A percentile compares a stretch with the other conserved stretches of the same genome.
phyloP scores from a whole-genome alignment of 2,888 invertebrate genomes.

The Mythimna impura region DNA sequence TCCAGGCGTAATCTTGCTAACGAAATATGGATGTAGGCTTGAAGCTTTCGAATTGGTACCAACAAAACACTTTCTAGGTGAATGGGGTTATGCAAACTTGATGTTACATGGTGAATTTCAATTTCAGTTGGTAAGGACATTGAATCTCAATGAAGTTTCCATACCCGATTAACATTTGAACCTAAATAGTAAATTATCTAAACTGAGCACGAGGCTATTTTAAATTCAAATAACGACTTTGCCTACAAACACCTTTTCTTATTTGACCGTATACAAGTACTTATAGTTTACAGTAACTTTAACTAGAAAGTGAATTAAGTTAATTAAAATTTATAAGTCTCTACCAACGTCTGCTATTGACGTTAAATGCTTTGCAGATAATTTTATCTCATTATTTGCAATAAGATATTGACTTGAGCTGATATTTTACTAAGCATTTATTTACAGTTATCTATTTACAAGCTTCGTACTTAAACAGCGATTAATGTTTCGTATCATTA shows the following conservation, averaged over 20 bases:
- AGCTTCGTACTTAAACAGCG: neutral
- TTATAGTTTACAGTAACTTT: conserved; percentile 35
- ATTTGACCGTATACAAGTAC: conserved; percentile 40
- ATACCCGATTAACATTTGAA: conserved; percentile 66
- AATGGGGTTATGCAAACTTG: conserved; percentile 85
- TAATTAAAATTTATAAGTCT: conserved; percentile 57
- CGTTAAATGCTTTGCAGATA: conserved; percentile 35
- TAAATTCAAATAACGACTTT: conserved; percentile 59
- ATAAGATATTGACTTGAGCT: neutral
- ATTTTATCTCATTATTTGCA: conserved; percentile 33
- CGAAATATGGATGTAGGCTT: conserved; percentile 86
- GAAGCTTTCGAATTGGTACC: conserved; percentile 85
- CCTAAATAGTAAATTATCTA: conserved; percentile 66
- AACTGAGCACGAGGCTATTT: conserved; percentile 61
- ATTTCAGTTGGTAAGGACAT: conserved; percentile 76
- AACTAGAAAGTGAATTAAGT: conserved; percentile 58
- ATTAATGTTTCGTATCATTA: neutral
- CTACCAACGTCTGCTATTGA: conserved; percentile 28
- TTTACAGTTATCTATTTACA: neutral
- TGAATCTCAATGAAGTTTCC: conserved; percentile 81
- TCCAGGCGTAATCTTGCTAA: conserved; percentile 83
- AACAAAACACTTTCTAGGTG: conserved; percentile 88
- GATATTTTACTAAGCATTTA: conserved; percentile 4
- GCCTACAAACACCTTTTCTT: conserved; percentile 65
- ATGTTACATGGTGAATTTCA: conserved; percentile 87